Base-by-base conservation (phyloP, 2,888 invertebrate genomes). In the Ennomos quercinarius region DNA sequence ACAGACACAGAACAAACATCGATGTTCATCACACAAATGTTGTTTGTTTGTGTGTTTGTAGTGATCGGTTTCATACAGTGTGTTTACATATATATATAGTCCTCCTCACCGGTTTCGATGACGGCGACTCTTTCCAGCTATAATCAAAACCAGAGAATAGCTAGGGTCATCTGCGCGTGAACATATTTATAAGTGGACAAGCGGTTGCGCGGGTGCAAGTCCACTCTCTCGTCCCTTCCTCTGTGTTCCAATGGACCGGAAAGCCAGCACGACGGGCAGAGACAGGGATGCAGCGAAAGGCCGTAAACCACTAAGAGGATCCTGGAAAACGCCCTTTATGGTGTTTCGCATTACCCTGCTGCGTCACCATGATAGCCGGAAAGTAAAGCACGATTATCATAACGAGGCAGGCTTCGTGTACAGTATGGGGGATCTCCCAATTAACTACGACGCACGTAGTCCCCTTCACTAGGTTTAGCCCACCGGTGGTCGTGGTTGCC, bases 41-140 rank as follows among this genome's bases (percentile, higher is more conserved):
- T n/a, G n/a, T 84, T 84, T 83, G 83, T 85, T 72, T 79, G 76
- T 72, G 27, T n/a, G n/a, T n/a, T n/a, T n/a, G n/a, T n/a, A n/a
- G n/a, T n/a, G n/a, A n/a, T n/a, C n/a, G n/a, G n/a, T n/a, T n/a
- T n/a, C n/a, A n/a, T n/a, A n/a, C n/a, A n/a, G n/a, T n/a, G n/a
- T n/a, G n/a, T n/a, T n/a, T n/a, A n/a, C n/a, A n/a, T n/a, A n/a
- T 27, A 17, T 17, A 17, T 17, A 17, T 2, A 17, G 17, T 17
- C 17, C 17, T 17, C 17, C 17, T 17, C 17, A 17, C 17, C 17
- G 17, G 17, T 17, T 17, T 17, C 17, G 17, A 3, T 17, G 17
- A 17, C 17, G 17, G 17, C 17, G 17, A 17, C 17, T 3, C 17
- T 17, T 17, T 2, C 3, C 3, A 2, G 17, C 17, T 17, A 17